These are phyloP conservation scores for Hippocampus barbouri DNA, from an alignment of 2,113 vertebrate genomes.

Conservation along the genomic window DNA sequence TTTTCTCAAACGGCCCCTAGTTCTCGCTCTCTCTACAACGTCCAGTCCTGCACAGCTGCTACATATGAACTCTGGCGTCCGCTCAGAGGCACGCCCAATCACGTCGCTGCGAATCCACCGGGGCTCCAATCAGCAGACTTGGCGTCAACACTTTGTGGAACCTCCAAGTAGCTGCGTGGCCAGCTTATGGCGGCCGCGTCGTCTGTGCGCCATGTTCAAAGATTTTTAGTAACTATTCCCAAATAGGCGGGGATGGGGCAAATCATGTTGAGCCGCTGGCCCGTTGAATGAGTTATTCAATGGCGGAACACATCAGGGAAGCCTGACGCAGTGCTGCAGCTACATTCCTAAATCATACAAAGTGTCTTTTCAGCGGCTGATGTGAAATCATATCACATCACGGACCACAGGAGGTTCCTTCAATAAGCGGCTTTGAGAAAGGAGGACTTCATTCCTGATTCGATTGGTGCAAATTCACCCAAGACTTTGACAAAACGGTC, in stretches of 20 bases:
- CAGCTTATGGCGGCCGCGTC: no score
- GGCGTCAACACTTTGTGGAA: background rate
- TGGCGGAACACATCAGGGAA: background rate
- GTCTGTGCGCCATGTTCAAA: no score
- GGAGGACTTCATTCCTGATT: background rate
- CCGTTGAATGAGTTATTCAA: background rate
- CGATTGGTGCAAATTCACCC: background rate
- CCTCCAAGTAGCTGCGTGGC: no score
- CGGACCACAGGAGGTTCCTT: constrained; percentile 9
- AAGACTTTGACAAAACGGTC: background rate
- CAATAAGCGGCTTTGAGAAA: background rate
- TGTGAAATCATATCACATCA: background rate
- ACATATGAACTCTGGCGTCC: background rate
- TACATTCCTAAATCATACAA: background rate
- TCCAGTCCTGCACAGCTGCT: background rate
- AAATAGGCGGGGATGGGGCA: no score
- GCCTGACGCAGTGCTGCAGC: background rate
- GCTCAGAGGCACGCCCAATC: background rate
- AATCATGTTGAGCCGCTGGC: background rate
- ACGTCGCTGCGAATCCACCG: background rate
- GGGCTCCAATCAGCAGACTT: background rate
- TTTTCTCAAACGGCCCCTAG: no score
- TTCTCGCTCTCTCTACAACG: background rate
- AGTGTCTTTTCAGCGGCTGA: background rate
- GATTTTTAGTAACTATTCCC: no score